Evolutionary conservation across 2,113 vertebrate species (phyloP).

Genomic region (Cyprinodon variegatus): DNA sequence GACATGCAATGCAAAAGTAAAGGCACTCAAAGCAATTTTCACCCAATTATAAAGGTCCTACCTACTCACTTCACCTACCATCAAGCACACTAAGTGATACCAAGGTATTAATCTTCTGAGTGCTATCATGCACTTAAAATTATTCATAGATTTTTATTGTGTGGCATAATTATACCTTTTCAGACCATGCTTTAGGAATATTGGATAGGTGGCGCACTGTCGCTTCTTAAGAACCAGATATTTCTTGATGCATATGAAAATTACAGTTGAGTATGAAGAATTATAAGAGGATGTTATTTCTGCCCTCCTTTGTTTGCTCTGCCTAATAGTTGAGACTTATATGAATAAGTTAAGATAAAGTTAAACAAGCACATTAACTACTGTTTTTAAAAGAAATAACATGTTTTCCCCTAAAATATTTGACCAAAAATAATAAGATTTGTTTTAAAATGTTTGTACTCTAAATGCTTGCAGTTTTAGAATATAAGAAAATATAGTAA

Average conservation of each 20-base stretch:
- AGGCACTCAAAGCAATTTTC: constrained; percentile 43
- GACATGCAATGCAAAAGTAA: constrained; percentile 59
- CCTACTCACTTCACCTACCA: constrained; percentile 58
- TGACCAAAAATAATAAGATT: neutral
- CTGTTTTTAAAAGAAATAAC: neutral
- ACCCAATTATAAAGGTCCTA: constrained; percentile 38
- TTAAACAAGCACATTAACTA: neutral
- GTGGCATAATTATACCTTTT: constrained; percentile 64
- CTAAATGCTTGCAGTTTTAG: too few relatives aligned
- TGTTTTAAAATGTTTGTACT: too few relatives aligned
- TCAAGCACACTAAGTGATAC: constrained; percentile 50
- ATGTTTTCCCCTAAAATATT: neutral
- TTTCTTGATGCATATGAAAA: constrained; percentile 11
- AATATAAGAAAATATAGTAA: too few relatives aligned
- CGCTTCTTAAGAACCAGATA: constrained; percentile 28
- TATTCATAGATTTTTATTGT: constrained; percentile 74
- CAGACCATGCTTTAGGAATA: constrained; percentile 51
- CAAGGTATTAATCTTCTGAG: constrained; percentile 44
- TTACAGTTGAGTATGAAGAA: neutral
- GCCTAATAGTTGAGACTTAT: too few relatives aligned
- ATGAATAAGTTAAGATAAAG: neutral
- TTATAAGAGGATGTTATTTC: neutral
- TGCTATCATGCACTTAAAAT: constrained; percentile 52
- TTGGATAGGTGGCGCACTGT: constrained; percentile 20
- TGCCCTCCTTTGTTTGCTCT: neutral